Base-by-base conservation (phyloP, 92 coral and sea anemone genomes). In the Parazoanthus darwini region DNA sequence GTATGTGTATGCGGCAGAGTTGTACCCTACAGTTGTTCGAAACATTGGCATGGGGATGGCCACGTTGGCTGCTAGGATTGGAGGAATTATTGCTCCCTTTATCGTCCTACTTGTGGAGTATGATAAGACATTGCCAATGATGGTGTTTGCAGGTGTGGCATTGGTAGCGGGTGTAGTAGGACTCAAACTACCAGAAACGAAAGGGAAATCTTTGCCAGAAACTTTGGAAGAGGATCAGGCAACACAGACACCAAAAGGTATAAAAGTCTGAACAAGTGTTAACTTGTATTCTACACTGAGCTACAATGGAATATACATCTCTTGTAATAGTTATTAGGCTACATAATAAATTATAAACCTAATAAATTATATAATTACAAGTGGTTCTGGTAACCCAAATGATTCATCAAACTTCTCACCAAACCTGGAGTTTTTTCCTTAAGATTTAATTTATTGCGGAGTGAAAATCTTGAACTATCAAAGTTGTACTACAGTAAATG, bases 1-100 rank as follows among this genome's bases (percentile, higher is more conserved):
- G 2, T 94, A 96, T 88, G 91, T 96, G 5, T 96, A 92, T 89
- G 93, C 94, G 0, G 91, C 99, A 35, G 99, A 96, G 86, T 92
- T 96, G 51, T 91, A 95, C 73, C 99, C 99, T 7, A 96, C 99
- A 3, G 99, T 96, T 71, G 95, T 94, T 33, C 96, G 99, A 68
- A 96, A 95, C 88, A 89, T 93, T 68, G 99, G 99, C 14, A 89
- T 96, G 81, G 99, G 98, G 1, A 88, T 95, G 71, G 86, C 93
- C 22, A 79, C 93, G 38, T 86, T 95, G 43, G 96, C 98, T 14
- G 93, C 94, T 3, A 92, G 98, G 36, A 10, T 93, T 84, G 98
- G 98, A 29, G 96, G 95, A 13, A 95, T 96, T 67, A 59, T 91
- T 42, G 76, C 96, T 29, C 98, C 99, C 35, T 94, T 94, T 85